Evolutionary conservation across 2,888 invertebrate species (phyloP).

Genomic region (Xestoiulus laeticollis): DNA sequence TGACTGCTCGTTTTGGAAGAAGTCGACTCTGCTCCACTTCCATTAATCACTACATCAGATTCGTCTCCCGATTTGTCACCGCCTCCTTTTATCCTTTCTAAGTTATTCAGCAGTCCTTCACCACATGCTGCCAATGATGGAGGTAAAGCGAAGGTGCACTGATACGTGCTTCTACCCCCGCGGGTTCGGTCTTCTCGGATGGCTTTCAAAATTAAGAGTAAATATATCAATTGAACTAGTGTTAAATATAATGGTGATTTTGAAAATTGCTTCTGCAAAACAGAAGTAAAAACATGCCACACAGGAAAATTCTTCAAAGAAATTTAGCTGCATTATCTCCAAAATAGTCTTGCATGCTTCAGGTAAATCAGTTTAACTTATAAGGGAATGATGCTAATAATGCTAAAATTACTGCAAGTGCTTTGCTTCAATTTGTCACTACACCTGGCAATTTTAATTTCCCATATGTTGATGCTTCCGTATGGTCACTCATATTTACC

Average conservation of each 20-base stretch:
- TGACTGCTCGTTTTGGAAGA: conserved; percentile 54
- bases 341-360: neutral
- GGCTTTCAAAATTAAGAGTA: conserved; percentile 68
- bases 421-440: too few relatives aligned
- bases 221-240: too few relatives aligned
- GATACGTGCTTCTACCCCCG: conserved; percentile 95
- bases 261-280: too few relatives aligned
- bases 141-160: conserved; percentile 90
- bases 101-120: conserved; percentile 32
- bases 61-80: conserved; percentile 58
- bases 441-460: too few relatives aligned
- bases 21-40: conserved; percentile 54
- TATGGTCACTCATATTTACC: too few relatives aligned
- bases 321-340: neutral
- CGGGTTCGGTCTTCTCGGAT: conserved; percentile 94
- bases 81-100: conserved; percentile 58
- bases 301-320: conserved; percentile 1
- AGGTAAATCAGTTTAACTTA: too few relatives aligned
- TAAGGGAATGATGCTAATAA: too few relatives aligned
- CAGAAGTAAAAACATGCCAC: conserved; percentile 47
- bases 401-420: too few relatives aligned
- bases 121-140: conserved; percentile 61
- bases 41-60: conserved; percentile 53
- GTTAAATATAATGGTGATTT: too few relatives aligned
- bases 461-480: too few relatives aligned